Evolutionary conservation across 2,888 invertebrate species (phyloP), one percentile per base, ranked within the genome.

Genomic region (Escarpia spicata): DNA sequence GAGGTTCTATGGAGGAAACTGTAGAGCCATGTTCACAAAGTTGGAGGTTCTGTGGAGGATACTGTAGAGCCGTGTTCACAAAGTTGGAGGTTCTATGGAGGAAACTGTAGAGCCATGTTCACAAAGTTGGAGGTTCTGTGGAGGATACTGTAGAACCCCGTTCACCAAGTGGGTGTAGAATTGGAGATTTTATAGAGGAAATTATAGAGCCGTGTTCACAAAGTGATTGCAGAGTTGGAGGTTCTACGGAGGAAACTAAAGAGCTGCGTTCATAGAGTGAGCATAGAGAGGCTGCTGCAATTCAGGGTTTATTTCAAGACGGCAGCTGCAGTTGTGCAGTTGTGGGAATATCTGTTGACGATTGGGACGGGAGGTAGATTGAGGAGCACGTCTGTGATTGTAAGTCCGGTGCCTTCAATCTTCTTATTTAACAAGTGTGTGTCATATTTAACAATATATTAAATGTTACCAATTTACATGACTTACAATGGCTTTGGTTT

Each of bases 11-110:
- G n/a, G 19, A 19, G 26, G 19, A 4, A 4, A 19, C 0, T 4
- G 15, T 15, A 15, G 26, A 60, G 15, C 52, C 12, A 3, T 52
- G 1, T 45, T 45, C 45, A 60, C 60, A 60, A 26, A n/a, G n/a
- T n/a, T 94, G 91, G 93, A 93, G 3, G 43, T 92, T 26, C 92
- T 94, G 19, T 89, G 92, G 26, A 75, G 75, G 75, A 75, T 19
- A 75, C 19, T 75, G 19, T 75, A 75, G 75, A 75, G 75, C 75
- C 75, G 26, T 1, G 75, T 75, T 75, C 75, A 75, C 19, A 26
- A 75, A 75, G 26, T 3, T 94, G 91, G 93, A 93, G 3, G 43
- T 92, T 26, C 92, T 94, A n/a, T 89, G 92, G 26, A 75, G 75
- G 75, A 75, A 75, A 75, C 19, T 75, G 19, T 75, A 75, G 75